Evolutionary conservation across 2,113 vertebrate genomes (phyloP), one percentile per base, ranked within the genome.

Genomic region (Beaufortia kweichowensis): DNA sequence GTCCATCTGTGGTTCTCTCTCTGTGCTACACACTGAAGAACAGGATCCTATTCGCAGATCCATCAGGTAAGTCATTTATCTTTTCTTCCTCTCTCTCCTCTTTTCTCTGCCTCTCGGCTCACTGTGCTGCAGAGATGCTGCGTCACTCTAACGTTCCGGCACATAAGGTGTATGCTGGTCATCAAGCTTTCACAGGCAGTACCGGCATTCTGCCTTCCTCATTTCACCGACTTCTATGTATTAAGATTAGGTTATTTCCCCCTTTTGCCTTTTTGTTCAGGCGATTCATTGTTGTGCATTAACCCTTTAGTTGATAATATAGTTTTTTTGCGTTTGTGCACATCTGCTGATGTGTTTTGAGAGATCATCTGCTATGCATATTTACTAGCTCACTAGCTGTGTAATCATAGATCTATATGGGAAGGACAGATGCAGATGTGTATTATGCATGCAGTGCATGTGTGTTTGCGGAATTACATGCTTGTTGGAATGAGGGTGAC

Each of bases 101-200:
- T 63, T 21, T 60, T 56, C 29, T 64, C 24, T 65, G 26, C 33
- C 15, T 73, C 48, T 23, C 55, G 14, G 43, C 46, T 64, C 68
- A 46, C 68, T 53, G 14, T 69, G 17, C 15, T 57, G 63, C 63
- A 66, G 76, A 89, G 83, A 86, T 90, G 89, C 90, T 90, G 88
- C 84, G 87, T 90, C 90, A 90, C 83, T 80, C 61, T 89, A 23
- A 84, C 53, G 57, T 33, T 63, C 24, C 70, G 72, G 72, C 43
- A 70, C 67, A 63, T 63, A 63, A 70, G 66, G 63, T 62, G 72
- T 60, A 41, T 39, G 71, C 35, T 39, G 35, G 59, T 63, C 23
- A 1, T 17, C 26, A 59, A 63, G 56, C 35, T 62, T 19, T 21
- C 31, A 55, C 3, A 2, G 48, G 66, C 48, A 55, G n/a, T 33